Conservation (phyloP, 2,797 vertebrate genomes). For the Limosa lapponica region DNA sequence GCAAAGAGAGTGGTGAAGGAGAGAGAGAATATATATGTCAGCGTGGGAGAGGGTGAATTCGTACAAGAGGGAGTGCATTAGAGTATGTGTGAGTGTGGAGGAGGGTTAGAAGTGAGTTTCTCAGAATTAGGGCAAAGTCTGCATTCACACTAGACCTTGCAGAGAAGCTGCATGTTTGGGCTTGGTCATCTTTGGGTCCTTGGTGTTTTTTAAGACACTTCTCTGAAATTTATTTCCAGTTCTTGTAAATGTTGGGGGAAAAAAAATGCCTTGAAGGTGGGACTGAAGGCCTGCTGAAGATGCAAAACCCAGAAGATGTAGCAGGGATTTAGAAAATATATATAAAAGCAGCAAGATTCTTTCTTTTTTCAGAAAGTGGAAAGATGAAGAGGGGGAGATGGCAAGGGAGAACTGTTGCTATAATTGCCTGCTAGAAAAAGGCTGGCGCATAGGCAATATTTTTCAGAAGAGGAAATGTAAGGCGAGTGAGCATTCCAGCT, state of each 20-base stretch:
- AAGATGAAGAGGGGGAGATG: neutral
- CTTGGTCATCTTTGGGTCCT: neutral
- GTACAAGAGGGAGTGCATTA: slow-evolving; percentile 30
- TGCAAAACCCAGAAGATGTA: neutral
- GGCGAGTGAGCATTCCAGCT: neutral
- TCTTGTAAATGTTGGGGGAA: neutral
- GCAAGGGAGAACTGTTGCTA: neutral
- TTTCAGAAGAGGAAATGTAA: neutral
- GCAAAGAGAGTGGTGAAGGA: slow-evolving; percentile 23
- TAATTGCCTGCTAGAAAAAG: neutral
- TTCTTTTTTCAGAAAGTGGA: neutral
- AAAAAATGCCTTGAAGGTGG: neutral
- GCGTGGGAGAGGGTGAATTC: slow-evolving; percentile 22
- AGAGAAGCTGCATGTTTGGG: neutral
- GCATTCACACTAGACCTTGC: neutral
- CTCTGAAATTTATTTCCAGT: neutral
- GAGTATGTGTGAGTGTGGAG: slow-evolving; percentile 41
- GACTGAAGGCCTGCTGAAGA: neutral
- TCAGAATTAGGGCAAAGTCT: slow-evolving; percentile 51
- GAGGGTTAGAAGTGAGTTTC: slow-evolving; percentile 15
- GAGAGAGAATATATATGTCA: slow-evolving; percentile 39
- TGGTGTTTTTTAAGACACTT: neutral
- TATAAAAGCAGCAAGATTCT: neutral
- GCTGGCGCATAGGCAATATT: neutral
- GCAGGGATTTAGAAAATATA: neutral